phyloP scores from a whole-genome alignment of 2,888 invertebrate genomes.

The Amiota communis region DNA sequence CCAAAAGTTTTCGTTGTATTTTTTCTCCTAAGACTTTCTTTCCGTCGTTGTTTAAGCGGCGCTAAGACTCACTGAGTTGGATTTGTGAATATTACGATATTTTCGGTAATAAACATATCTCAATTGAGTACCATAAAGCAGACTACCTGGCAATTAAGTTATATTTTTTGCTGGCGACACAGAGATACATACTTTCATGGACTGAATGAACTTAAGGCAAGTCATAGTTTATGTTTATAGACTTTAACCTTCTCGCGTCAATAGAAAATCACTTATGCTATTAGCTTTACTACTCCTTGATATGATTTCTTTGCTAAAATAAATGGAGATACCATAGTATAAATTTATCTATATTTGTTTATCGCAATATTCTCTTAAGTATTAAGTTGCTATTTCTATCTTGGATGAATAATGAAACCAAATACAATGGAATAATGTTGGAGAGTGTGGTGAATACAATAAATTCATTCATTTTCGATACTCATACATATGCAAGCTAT shows the following conservation, averaged over 20 bases:
- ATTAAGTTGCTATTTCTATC: background rate
- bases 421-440: background rate
- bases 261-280: background rate
- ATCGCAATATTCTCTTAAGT: background rate
- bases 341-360: too few species aligned
- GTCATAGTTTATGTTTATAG: too few species aligned
- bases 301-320: background rate
- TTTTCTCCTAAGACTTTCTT: too few species aligned
- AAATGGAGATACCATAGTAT: too few species aligned
- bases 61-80: slow-evolving; percentile 15
- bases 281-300: background rate
- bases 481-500: background rate
- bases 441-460: background rate
- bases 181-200: too few species aligned
- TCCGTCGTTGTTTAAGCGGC: background rate
- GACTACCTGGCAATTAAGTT: slow-evolving; percentile 12
- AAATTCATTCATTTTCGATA: background rate
- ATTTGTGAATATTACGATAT: slow-evolving; percentile 18
- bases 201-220: background rate
- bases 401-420: background rate
- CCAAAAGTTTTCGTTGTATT: slow-evolving; percentile 27
- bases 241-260: too few species aligned
- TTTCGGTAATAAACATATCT: slow-evolving; percentile 23
- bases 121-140: slow-evolving; percentile 31
- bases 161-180: background rate